phyloP scores from a whole-genome alignment of 53 echinoderm and acorn worm species.

The Pentamera pediparva region DNA sequence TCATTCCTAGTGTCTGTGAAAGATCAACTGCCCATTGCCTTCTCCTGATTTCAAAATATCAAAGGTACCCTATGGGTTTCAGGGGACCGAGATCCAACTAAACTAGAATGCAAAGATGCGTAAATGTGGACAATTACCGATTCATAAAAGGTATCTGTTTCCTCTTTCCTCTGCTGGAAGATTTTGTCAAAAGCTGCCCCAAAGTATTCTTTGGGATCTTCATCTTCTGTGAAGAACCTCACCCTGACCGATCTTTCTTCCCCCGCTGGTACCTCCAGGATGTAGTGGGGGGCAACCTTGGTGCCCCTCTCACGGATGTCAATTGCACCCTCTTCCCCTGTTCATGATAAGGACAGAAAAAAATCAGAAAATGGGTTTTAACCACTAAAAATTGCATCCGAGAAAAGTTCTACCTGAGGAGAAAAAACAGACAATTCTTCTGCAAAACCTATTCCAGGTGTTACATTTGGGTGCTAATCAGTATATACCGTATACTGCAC shows the following conservation, averaged over 20 bases:
- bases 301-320: constrained; percentile 68
- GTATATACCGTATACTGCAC: too few relatives aligned
- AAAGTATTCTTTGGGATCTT: constrained; percentile 76
- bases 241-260: constrained; percentile 59
- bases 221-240: constrained; percentile 59
- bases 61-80: too few relatives aligned
- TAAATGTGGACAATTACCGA: constrained; percentile 37
- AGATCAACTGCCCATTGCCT: too few relatives aligned
- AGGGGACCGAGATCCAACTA: too few relatives aligned
- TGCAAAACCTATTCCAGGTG: too few relatives aligned
- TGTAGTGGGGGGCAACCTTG: constrained; percentile 81
- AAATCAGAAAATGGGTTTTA: not conserved
- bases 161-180: constrained; percentile 63
- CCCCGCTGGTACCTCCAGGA: constrained; percentile 72
- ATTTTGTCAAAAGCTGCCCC: constrained; percentile 82
- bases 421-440: not conserved
- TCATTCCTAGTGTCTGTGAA: not conserved
- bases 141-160: constrained; percentile 77
- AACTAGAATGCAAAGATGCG: not conserved
- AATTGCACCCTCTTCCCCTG: constrained; percentile 78
- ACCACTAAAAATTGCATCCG: not conserved
- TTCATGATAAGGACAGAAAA: too few relatives aligned
- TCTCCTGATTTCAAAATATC: too few relatives aligned
- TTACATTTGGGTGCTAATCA: too few relatives aligned
- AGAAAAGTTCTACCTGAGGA: not conserved